A percentile compares a stretch with the other conserved stretches of the same genome.
These are phyloP conservation scores for Pangasius larnaudii DNA, from an alignment of 2,797 vertebrate genomes.

Conservation along the genomic window DNA sequence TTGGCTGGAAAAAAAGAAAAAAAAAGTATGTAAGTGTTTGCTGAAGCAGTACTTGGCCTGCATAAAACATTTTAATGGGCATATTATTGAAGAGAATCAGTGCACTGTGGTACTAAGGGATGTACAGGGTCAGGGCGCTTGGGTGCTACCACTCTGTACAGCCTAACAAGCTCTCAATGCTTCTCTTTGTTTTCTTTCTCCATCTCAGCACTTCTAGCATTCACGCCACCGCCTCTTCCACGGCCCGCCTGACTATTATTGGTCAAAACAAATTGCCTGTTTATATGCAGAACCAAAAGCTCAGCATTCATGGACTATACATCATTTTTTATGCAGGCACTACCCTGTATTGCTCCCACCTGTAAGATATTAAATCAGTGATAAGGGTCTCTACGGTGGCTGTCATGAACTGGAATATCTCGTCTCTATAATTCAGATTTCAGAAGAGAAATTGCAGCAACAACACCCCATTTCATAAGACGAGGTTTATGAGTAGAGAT, in stretches of 20 bases:
- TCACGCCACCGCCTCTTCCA: slow-evolving; percentile 23
- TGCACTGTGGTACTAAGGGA: slow-evolving; percentile 35
- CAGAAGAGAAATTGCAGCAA: slow-evolving; percentile 1
- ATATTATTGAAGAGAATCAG: slow-evolving; percentile 45
- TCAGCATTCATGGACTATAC: slow-evolving; percentile 19
- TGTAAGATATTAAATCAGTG: slow-evolving; percentile 32
- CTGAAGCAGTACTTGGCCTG: slow-evolving; percentile 32
- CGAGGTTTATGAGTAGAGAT: slow-evolving; percentile 35
- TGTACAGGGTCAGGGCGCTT: slow-evolving; percentile 36
- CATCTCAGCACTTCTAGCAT: slow-evolving; percentile 44
- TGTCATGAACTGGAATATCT: slow-evolving; percentile 23
- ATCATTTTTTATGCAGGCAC: slow-evolving; percentile 33
- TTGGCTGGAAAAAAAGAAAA: not conserved
- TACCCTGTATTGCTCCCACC: not conserved
- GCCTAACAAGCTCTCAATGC: slow-evolving; percentile 51
- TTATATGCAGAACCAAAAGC: slow-evolving; percentile 29
- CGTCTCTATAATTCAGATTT: slow-evolving; percentile 12
- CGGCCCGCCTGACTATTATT: not conserved
- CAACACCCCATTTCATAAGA: slow-evolving; percentile 25
- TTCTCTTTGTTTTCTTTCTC: slow-evolving; percentile 52
- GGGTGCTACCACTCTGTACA: slow-evolving; percentile 36
- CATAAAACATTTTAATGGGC: slow-evolving; percentile 44
- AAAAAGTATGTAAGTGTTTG: slow-evolving; percentile 9
- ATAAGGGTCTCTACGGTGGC: slow-evolving; percentile 24
- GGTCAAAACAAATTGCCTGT: slow-evolving; percentile 41